A percentile compares a stretch with the other conserved stretches of the same genome.
These are phyloP conservation scores for Cervus canadensis DNA, from an alignment of 2,113 vertebrate species.

Conservation along the genomic window DNA sequence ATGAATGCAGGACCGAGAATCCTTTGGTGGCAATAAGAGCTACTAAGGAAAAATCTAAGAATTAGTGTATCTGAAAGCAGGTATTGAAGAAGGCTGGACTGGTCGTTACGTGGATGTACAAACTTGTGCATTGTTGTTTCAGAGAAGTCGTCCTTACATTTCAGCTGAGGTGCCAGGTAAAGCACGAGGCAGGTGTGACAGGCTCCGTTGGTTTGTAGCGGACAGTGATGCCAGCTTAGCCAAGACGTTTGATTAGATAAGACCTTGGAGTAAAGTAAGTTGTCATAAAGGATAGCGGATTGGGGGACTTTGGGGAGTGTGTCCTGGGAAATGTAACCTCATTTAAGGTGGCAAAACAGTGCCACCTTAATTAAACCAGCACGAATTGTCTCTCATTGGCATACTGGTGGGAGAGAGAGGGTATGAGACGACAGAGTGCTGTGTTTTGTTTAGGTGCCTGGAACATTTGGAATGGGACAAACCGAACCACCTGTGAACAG, in stretches of 20 bases:
- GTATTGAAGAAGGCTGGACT: not conserved
- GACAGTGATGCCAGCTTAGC: not conserved
- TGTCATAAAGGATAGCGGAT: not conserved
- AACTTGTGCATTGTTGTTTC: not conserved
- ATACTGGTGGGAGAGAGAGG: not conserved
- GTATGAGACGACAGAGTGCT: constrained; percentile 26
- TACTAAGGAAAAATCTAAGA: not conserved
- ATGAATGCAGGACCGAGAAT: not conserved
- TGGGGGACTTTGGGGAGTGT: not conserved
- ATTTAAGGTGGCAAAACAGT: constrained; percentile 51
- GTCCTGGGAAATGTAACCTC: constrained; percentile 27
- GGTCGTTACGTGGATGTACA: not conserved
- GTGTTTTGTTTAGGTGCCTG: constrained; percentile 62
- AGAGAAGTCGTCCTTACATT: not conserved
- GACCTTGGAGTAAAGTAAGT: not conserved
- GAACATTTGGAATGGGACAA: constrained; percentile 55
- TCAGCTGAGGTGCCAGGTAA: not conserved
- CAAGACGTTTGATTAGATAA: constrained; percentile 29
- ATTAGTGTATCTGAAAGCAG: not conserved
- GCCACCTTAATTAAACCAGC: not conserved
- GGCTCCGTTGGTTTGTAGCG: not conserved
- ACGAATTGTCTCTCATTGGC: constrained; percentile 28
- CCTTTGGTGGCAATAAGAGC: not conserved
- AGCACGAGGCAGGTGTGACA: not conserved
- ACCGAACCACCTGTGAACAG: constrained; percentile 67